Conservation (phyloP, 2,113 vertebrate genomes). For the Malurus cyaneus region DNA sequence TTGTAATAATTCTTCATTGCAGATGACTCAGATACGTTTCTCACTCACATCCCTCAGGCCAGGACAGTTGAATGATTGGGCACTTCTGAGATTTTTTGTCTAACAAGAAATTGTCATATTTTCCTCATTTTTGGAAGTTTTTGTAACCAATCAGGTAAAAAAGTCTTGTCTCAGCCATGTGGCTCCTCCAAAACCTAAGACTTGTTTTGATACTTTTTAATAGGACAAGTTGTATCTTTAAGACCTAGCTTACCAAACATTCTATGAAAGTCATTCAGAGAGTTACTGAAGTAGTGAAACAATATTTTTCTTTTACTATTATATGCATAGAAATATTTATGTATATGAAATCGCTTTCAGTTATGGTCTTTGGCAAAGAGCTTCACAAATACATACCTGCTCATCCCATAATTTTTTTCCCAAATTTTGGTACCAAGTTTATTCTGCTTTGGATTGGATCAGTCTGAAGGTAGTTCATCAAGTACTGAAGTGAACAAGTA, state of each 20-base stretch:
- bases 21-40: background rate
- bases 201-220: background rate
- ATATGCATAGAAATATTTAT: background rate
- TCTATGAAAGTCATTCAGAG: background rate
- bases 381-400: background rate
- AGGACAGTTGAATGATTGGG: background rate
- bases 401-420: background rate
- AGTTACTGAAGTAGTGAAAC: background rate
- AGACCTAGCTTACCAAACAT: background rate
- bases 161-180: background rate
- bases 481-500: background rate
- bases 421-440: background rate
- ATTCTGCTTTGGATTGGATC: background rate
- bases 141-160: background rate
- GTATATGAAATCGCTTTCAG: background rate
- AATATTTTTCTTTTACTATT: background rate
- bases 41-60: background rate
- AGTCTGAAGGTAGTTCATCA: background rate
- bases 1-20: background rate
- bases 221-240: background rate
- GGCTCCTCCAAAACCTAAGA: background rate
- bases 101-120: background rate
- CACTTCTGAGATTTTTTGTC: background rate
- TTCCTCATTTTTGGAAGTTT: background rate
- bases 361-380: background rate